Conservation (phyloP, 92 coral and sea anemone genomes). For the Epizoanthus illoricatus region DNA sequence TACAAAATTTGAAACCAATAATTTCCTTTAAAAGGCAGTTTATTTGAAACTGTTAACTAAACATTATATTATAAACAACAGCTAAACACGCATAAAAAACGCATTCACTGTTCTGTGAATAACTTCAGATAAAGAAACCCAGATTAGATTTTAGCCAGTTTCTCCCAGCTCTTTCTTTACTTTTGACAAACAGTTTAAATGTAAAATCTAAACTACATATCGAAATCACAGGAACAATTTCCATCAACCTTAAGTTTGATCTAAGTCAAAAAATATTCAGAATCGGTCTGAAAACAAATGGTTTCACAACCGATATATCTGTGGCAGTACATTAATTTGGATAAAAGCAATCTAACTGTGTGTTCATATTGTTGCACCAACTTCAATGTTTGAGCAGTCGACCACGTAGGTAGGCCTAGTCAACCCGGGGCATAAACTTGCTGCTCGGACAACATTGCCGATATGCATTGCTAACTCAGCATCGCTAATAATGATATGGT, state of each 20-base stretch:
- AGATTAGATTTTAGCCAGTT: conserved; percentile 6
- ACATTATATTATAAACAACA: conserved; percentile 20
- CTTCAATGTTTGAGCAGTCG: no score
- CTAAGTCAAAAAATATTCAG: neutral
- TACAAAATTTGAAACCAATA: conserved; percentile 24
- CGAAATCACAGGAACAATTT: neutral
- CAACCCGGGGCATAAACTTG: no score
- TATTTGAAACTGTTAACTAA: conserved; percentile 16
- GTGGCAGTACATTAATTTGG: no score
- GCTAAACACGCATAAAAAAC: conserved; percentile 11
- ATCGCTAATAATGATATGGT: no score
- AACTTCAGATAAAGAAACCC: conserved; percentile 8
- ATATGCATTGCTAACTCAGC: no score
- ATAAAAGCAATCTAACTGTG: no score
- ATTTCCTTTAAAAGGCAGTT: conserved; percentile 37
- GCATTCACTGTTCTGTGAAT: conserved; percentile 30
- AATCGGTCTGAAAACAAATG: no score
- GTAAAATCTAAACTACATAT: neutral
- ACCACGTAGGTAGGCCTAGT: no score
- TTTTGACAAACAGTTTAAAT: neutral
- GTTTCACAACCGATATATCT: no score
- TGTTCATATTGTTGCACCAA: no score
- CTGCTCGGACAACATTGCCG: no score
- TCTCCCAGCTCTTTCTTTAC: conserved; percentile 31
- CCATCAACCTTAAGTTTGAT: conserved; percentile 29